Conservation (phyloP, 2,113 vertebrate species). For the Brachypteracias leptosomus region DNA sequence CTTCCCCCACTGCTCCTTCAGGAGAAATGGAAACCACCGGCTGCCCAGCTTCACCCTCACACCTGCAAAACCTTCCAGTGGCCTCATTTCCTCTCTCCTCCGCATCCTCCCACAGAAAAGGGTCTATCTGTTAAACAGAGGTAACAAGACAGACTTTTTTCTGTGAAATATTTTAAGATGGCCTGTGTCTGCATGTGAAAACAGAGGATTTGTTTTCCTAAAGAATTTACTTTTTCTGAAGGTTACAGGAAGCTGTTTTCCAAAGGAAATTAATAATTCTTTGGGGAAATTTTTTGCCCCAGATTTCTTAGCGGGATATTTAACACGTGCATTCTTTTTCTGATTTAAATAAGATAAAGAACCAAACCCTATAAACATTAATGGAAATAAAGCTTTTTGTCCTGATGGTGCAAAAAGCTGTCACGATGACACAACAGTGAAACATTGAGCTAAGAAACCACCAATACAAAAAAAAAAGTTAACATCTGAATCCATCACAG, state of each 20-base stretch:
- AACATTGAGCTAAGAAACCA: neutral
- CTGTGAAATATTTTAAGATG: neutral
- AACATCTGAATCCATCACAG: neutral
- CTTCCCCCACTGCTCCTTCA: neutral
- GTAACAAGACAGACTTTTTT: neutral
- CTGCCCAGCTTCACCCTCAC: neutral
- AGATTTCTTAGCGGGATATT: neutral
- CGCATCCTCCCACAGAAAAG: constrained; percentile 7
- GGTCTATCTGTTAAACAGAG: constrained; percentile 35
- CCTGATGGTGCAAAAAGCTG: neutral
- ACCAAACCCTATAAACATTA: neutral
- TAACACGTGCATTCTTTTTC: neutral
- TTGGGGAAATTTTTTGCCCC: neutral
- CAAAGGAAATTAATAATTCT: neutral
- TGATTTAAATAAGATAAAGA: neutral
- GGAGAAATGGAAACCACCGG: neutral
- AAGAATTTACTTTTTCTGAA: neutral
- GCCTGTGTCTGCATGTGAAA: neutral
- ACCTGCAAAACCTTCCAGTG: constrained; percentile 10
- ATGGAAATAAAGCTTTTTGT: neutral
- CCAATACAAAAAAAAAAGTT: accelerated
- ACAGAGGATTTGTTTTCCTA: neutral
- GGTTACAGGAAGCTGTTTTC: neutral
- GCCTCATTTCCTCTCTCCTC: constrained; percentile 54
- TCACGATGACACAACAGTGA: neutral